Conservation (phyloP, 92 coral and sea anemone genomes). For the Anthopleura xanthogrammica region DNA sequence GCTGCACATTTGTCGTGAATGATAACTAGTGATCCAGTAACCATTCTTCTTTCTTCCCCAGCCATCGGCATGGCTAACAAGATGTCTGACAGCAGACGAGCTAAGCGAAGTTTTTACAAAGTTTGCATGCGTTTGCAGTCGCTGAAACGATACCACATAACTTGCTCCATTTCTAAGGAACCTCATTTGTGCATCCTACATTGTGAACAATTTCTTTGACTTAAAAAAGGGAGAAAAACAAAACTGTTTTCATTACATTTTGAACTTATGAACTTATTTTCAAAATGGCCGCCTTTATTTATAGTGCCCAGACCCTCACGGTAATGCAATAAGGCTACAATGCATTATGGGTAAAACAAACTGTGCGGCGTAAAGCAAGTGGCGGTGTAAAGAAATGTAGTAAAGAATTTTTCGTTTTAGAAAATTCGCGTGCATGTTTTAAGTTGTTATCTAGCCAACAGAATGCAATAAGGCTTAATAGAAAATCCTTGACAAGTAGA, state of each 20-base stretch:
- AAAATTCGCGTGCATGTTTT: too few relatives aligned
- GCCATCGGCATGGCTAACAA: neutral
- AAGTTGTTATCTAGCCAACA: too few relatives aligned
- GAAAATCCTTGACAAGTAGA: too few relatives aligned
- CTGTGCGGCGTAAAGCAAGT: too few relatives aligned
- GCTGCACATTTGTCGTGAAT: conserved; percentile 17
- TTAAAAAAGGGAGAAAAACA: neutral
- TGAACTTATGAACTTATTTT: neutral
- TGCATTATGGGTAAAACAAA: neutral
- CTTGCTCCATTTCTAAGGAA: neutral
- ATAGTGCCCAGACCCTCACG: conserved; percentile 20
- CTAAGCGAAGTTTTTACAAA: neutral
- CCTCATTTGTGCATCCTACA: conserved; percentile 27
- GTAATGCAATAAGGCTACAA: neutral
- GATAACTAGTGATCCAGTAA: neutral
- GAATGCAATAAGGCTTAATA: too few relatives aligned
- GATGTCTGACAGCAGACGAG: neutral
- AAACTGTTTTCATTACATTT: neutral
- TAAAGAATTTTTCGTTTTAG: too few relatives aligned
- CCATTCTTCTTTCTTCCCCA: neutral
- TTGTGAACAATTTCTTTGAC: neutral
- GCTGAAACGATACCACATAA: neutral
- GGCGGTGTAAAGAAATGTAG: too few relatives aligned
- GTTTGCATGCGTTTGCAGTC: neutral
- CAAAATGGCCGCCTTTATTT: conserved; percentile 32